Evolutionary conservation across 2,888 invertebrate species (phyloP), one percentile per base, ranked within the genome.

Genomic region (Gnatocerus cornutus): DNA sequence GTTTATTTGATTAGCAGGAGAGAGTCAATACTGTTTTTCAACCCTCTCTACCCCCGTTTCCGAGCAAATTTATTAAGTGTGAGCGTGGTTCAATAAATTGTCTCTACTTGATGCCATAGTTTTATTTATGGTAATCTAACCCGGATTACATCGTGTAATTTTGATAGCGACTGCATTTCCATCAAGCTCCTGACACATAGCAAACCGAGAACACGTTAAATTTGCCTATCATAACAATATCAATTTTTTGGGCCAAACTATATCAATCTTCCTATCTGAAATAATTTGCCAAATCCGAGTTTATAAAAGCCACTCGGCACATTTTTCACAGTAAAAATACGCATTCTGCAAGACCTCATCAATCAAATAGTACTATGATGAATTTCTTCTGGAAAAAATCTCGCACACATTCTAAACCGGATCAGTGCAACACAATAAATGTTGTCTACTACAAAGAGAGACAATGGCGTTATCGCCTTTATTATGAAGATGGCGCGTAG

Each of bases 351-450:
- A 7, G 53, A 52, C 13, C 16, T 52, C 64, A 64, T 64, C 53
- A 64, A 64, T 64, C 64, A 64, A 50, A 52, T 33, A 33, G 50
- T 48, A 48, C 33, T 61, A 61, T 61, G 62, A 46, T 46, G 37
- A 59, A 59, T 10, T 37, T 13, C 10, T 10, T 9, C 10, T n/a
- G n/a, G 39, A 63, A 64, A 53, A 62, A 41, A 62, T 62, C 62
- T 62, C 16, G 37, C 29, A 41, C 13, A 55, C 53, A 43, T 45
- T 39, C 63, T 52, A 53, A 53, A 53, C 62, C 48, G 30, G 58
- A 68, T 62, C 50, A 62, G 16, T 58, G 64, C 64, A 65, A 71
- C 65, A 55, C 68, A 71, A 71, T 65, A 71, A 71, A 71, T 65
- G 62, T 68, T 46, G 53, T 59, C 52, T 13, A 65, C 71, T 68